Percentiles rank a stretch among this genome's conserved stretches.
Conservation (phyloP, 2,888 invertebrate genomes). For the Amaurobius ferox region DNA sequence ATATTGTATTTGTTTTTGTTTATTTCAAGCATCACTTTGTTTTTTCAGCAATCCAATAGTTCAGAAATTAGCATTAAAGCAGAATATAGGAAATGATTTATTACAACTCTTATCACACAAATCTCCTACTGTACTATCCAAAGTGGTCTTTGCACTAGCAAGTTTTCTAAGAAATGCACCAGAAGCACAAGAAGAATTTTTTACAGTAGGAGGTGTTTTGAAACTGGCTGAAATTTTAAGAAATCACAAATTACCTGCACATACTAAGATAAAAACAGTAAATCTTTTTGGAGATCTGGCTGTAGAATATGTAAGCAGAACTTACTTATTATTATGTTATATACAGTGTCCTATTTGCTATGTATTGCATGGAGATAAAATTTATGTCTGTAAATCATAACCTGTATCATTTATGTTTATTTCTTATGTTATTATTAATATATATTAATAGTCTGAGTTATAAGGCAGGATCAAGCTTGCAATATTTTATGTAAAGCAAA, state of each 20-base stretch:
- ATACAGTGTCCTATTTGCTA: too few species aligned
- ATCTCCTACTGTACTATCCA: background rate
- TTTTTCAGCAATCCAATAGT: constrained; percentile 1
- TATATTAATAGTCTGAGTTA: too few species aligned
- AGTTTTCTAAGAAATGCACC: background rate
- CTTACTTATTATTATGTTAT: too few species aligned
- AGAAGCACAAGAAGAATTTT: background rate
- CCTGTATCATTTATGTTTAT: too few species aligned
- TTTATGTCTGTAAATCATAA: too few species aligned
- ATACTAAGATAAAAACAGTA: background rate
- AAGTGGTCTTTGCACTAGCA: background rate
- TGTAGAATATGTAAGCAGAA: background rate
- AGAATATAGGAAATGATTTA: background rate
- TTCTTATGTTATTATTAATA: too few species aligned
- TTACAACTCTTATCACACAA: background rate
- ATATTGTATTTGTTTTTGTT: too few species aligned
- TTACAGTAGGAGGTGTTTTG: background rate
- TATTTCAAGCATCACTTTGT: too few species aligned
- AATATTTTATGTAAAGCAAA: too few species aligned
- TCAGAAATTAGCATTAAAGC: background rate
- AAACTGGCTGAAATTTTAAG: background rate
- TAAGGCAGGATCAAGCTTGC: too few species aligned
- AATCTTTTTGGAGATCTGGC: background rate
- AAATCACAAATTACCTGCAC: background rate
- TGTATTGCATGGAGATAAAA: too few species aligned